Conservation (phyloP, 2,113 vertebrate species). For the Alectura lathami region DNA sequence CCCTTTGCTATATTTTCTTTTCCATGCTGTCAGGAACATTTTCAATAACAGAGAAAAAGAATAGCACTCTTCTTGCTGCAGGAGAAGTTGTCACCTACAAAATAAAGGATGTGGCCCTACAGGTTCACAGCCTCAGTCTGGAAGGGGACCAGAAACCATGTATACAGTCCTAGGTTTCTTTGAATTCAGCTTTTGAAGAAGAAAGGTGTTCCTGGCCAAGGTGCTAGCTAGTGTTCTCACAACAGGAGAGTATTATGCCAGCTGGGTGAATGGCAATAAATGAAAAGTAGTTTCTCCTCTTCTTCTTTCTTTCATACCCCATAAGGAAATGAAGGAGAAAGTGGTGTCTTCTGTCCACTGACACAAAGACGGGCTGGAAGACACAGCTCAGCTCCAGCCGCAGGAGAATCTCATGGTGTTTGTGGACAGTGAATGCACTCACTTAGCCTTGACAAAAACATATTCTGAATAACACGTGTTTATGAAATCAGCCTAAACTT, state of each 20-base stretch:
- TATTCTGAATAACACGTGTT: background rate
- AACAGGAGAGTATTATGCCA: background rate
- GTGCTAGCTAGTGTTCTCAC: background rate
- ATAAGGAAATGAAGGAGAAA: background rate
- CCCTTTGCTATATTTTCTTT: background rate
- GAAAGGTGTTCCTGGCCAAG: background rate
- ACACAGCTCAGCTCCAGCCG: background rate
- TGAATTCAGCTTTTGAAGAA: background rate
- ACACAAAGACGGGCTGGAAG: background rate
- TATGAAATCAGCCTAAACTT: background rate
- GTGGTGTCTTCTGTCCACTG: background rate
- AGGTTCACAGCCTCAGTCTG: background rate
- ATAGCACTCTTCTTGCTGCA: rapidly evolving
- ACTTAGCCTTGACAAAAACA: background rate
- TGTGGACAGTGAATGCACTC: background rate
- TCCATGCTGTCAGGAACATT: background rate
- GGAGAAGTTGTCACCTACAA: background rate
- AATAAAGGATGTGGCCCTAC: background rate
- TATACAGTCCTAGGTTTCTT: background rate
- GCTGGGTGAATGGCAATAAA: background rate
- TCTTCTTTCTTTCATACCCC: background rate
- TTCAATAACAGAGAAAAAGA: background rate
- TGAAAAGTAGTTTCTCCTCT: background rate
- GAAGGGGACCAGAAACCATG: background rate
- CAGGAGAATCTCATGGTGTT: background rate